Evolutionary conservation across 2,113 vertebrate genomes (phyloP).

Genomic region (Pterocles gutturalis): DNA sequence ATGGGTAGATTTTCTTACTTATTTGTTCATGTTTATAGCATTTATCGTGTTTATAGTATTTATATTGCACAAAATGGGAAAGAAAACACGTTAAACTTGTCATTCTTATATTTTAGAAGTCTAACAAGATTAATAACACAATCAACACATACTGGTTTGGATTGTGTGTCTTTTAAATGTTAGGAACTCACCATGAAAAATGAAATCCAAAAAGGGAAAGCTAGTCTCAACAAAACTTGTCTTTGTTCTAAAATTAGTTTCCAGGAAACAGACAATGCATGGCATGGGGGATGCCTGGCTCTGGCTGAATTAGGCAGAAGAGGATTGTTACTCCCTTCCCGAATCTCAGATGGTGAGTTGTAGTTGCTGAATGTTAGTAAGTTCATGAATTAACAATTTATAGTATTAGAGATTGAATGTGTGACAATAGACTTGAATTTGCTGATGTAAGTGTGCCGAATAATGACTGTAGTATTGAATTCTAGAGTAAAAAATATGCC

Average conservation of each 20-base stretch:
- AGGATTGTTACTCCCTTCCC: constrained; percentile 91
- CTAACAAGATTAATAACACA: not conserved
- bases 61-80: not conserved
- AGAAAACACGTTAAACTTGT: not conserved
- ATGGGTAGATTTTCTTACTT: not conserved
- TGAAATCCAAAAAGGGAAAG: not conserved
- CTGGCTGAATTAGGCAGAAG: constrained; percentile 93
- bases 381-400: not conserved
- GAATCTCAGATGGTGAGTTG: constrained; percentile 88
- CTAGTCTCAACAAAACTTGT: not conserved
- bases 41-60: not conserved
- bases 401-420: not conserved
- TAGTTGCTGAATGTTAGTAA: not conserved
- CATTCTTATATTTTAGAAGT: not conserved
- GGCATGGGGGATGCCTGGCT: constrained; percentile 96
- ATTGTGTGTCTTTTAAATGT: not conserved
- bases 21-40: not conserved
- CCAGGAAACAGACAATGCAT: constrained; percentile 91
- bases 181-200: not conserved
- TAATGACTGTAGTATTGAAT: not conserved
- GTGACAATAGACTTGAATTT: not conserved
- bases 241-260: constrained; percentile 80
- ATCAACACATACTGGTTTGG: not conserved
- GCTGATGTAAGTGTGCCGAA: not conserved
- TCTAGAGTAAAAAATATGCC: not conserved